Evolutionary conservation across 92 coral and sea anemone species (phyloP), one percentile per base, ranked within the genome.

Genomic region (Bergia sp.): DNA sequence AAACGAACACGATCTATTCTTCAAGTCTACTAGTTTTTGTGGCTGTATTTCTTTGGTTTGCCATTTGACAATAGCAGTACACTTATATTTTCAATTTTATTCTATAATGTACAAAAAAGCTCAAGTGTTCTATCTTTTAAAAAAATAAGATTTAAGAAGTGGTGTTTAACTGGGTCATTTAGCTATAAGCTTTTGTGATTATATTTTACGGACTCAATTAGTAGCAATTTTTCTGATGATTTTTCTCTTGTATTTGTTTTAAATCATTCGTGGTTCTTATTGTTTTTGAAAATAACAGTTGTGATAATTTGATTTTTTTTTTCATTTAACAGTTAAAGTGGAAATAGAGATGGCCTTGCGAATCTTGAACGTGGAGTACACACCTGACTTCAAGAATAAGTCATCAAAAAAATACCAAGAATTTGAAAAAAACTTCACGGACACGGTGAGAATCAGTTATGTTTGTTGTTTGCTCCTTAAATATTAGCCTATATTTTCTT

Each of bases 311-410:
- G 23, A 61, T 61, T 1, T 61, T 13, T 61, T 42, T 20, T 20
- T 84, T 20, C 13, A 37, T 13, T 47, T 44, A 71, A 84, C 87
- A 84, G 87, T 84, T 36, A 23, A 47, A 23, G 44, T 84, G 37
- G 87, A 44, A 39, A 66, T 84, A 15, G 65, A 73, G 87, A 84
- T 84, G 79, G 79, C 29, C 15, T 13, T 84, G 61, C 78, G 87
- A 47, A 84, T 84, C 37, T 38, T 84, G 6, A 84, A 84, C 16
- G 87, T 84, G 0, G 65, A 71, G 23, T 84, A 84, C 23, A 69
- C 65, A 44, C 65, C 20, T 1, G 87, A 84, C 74, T 84, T 84
- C 79, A 44, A 84, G 87, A 84, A 84, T 20, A 71, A 73, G 64
- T 20, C 87, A 15, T 84, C 87, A 1, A 37, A 71, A 29, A 84